Evolutionary conservation across 30 jellyfish, hydroid and myxozoan species (phyloP), one percentile per base, ranked within the genome.

Genomic region (Pseudorhiza aurosa): DNA sequence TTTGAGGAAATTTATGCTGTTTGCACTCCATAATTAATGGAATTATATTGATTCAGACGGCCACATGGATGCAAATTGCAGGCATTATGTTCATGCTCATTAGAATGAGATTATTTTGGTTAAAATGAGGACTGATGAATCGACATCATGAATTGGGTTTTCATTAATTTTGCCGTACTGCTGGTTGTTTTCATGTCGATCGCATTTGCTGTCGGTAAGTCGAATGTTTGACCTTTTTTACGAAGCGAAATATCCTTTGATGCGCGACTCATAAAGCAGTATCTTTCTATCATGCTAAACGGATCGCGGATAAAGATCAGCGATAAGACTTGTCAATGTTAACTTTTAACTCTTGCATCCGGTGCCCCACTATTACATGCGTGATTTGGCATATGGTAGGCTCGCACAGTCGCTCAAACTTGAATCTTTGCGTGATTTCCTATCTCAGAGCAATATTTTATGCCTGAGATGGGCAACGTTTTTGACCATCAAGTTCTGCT

Each of bases 391-490:
- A 53, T 53, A 53, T 53, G 8, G 14, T 18, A 53, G 35, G 4
- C 8, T 53, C 67, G 0, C 67, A 21, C 67, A 53, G 67, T 53
- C 24, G 5, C 35, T 53, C 67, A 53, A 36, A 15, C 67, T 17
- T n/a, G 24, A 53, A 53, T 53, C 67, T 2, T 53, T n/a, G 67
- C 67, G 4, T n/a, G 67, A 53, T 53, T 53, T 53, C 67, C 67
- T 53, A 36, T 36, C 67, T 1, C 24, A 15, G 19, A 18, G 5
- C 67, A 3, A 17, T 53, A 33, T 53, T 33, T 12, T 15, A 33
- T 53, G 12, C 14, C 24, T 53, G 67, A 53, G 17, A 53, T 53
- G 9, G 19, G 14, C 19, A 15, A 6, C 67, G 6, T 12, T 53
- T 12, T 12, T 53, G 37, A 3, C 5, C 36, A 19, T 4, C 24